Evolutionary conservation across 2,797 vertebrate genomes (phyloP).

Genomic region (Echeneis naucrates): DNA sequence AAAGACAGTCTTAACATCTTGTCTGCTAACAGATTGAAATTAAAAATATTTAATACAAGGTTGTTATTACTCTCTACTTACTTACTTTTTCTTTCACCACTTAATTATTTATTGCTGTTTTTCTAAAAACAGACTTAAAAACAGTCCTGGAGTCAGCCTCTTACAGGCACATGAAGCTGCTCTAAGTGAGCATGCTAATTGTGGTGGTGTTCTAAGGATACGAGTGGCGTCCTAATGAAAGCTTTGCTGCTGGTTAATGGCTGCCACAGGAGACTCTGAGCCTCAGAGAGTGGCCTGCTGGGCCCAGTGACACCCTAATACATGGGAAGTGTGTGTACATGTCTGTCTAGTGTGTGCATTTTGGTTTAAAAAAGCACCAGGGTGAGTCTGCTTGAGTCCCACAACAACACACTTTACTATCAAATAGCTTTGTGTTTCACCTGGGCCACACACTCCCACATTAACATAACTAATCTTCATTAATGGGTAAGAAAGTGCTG

Average conservation of each 20-base stretch:
- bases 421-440: conserved; percentile 41
- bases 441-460: conserved; percentile 47
- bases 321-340: background rate
- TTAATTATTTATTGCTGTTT: too few relatives aligned
- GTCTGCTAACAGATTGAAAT: too few relatives aligned
- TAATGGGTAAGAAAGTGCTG: conserved; percentile 20
- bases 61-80: too few relatives aligned
- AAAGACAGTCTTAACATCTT: too few relatives aligned
- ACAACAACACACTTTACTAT: conserved; percentile 42
- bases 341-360: conserved; percentile 4
- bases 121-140: too few relatives aligned
- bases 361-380: background rate
- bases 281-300: conserved; percentile 28
- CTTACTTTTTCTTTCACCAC: too few relatives aligned
- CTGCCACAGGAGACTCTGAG: conserved; percentile 26
- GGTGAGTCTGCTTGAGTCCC: conserved; percentile 24
- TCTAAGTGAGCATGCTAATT: conserved; percentile 52
- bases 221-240: conserved; percentile 50
- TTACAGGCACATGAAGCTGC: conserved; percentile 17
- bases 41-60: too few relatives aligned
- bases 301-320: conserved; percentile 52
- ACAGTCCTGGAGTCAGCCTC: background rate
- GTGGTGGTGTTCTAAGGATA: conserved; percentile 23
- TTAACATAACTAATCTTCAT: conserved; percentile 68
- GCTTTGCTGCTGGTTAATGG: conserved; percentile 36